Conservation (phyloP, 2,797 vertebrate genomes). For the Pangasius macronema region DNA sequence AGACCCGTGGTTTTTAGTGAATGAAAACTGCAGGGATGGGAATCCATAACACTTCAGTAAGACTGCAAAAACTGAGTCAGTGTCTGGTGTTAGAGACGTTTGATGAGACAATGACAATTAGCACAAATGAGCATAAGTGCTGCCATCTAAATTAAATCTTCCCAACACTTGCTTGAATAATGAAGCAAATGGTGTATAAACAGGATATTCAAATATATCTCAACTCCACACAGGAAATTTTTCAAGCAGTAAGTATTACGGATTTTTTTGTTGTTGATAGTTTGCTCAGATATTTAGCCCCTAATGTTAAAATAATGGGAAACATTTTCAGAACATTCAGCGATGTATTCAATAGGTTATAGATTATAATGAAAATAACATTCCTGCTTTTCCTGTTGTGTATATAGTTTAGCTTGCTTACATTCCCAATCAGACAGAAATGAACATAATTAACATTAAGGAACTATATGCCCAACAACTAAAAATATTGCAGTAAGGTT, state of each 20-base stretch:
- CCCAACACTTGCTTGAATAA: neutral
- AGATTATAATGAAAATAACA: neutral
- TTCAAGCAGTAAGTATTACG: neutral
- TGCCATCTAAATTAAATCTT: neutral
- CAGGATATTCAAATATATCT: neutral
- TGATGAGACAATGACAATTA: neutral
- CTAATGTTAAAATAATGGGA: neutral
- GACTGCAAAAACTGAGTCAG: neutral
- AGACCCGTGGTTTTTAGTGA: neutral
- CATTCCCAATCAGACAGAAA: neutral
- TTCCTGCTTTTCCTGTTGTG: neutral
- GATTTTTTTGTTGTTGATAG: neutral
- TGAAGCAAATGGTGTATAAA: neutral
- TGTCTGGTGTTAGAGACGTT: neutral
- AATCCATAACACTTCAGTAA: neutral
- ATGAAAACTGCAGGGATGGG: neutral
- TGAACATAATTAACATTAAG: neutral
- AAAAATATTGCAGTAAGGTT: neutral
- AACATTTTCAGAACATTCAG: neutral
- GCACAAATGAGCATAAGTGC: neutral
- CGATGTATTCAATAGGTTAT: neutral
- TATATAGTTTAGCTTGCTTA: neutral
- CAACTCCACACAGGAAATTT: neutral
- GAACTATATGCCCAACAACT: neutral
- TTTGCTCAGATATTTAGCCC: neutral